A percentile compares a stretch with the other conserved stretches of the same genome.
Conservation (phyloP, 1,140 invertebrate genomes). For the Holcopasites calliopsidis region DNA sequence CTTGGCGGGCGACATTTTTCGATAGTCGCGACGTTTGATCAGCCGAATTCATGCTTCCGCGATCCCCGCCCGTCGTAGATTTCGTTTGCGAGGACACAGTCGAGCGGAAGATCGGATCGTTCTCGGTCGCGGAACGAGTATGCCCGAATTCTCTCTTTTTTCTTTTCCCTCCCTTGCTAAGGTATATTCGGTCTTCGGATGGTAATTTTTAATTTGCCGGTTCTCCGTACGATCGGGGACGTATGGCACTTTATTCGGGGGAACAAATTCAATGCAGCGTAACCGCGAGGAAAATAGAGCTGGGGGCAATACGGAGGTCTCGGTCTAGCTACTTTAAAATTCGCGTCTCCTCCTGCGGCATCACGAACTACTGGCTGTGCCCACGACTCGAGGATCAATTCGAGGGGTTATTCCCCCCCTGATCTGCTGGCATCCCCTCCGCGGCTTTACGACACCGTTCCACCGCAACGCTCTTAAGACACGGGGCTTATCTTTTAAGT, state of each 20-base stretch:
- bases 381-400: slow-evolving; percentile 53
- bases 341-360: slow-evolving; percentile 36
- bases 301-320: background rate
- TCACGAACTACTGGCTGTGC: slow-evolving; percentile 49
- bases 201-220: background rate
- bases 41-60: slow-evolving; percentile 56
- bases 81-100: slow-evolving; percentile 40
- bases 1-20: slow-evolving; percentile 29
- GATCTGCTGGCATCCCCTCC: slow-evolving; percentile 50
- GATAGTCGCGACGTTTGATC: slow-evolving; percentile 66
- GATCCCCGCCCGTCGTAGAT: slow-evolving; percentile 36
- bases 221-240: no score
- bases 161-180: background rate
- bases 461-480: slow-evolving; percentile 63
- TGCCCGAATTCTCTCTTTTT: background rate
- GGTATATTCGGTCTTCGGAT: background rate
- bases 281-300: background rate
- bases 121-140: background rate
- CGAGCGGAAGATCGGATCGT: slow-evolving; percentile 40
- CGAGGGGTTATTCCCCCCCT: slow-evolving; percentile 66
- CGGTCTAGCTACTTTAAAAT: slow-evolving; percentile 56
- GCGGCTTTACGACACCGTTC: slow-evolving; percentile 68
- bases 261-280: no score
- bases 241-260: no score
- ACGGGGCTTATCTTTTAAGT: slow-evolving; percentile 70